phyloP scores from a whole-genome alignment of 2,797 vertebrate genomes.

The Decapterus maruadsi region DNA sequence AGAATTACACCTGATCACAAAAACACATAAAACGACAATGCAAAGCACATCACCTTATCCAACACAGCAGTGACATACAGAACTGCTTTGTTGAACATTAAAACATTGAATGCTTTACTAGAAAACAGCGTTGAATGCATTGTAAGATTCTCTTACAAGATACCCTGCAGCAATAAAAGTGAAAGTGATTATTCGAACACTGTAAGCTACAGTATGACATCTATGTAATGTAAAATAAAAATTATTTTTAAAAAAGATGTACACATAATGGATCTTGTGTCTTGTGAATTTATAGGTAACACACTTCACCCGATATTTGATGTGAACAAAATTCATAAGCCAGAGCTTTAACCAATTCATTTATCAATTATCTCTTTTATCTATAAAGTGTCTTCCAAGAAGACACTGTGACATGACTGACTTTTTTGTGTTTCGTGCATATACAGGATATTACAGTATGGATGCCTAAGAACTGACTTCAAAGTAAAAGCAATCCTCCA shows the following conservation, averaged over 20 bases:
- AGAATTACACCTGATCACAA: not conserved
- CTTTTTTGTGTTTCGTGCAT: too few species aligned
- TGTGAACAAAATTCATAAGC: not conserved
- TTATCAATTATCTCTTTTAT: not conserved
- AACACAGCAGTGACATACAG: not conserved
- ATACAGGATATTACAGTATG: too few species aligned
- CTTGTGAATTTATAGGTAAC: not conserved
- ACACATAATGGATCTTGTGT: not conserved
- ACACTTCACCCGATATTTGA: not conserved
- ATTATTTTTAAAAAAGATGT: not conserved
- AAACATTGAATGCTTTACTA: not conserved
- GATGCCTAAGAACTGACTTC: too few species aligned
- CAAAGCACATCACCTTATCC: not conserved
- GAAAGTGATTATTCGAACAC: not conserved
- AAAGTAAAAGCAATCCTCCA: too few species aligned
- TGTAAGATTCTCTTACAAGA: not conserved
- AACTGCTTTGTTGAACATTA: not conserved
- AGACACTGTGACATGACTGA: too few species aligned
- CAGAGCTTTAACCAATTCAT: too few species aligned
- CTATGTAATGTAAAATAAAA: not conserved
- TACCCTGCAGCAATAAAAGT: not conserved
- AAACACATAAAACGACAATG: not conserved
- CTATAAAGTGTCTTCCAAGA: not conserved
- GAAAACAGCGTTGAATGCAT: not conserved
- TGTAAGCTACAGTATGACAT: not conserved